phyloP scores from a whole-genome alignment of 2,113 vertebrate genomes.

The Lamprotornis superbus region DNA sequence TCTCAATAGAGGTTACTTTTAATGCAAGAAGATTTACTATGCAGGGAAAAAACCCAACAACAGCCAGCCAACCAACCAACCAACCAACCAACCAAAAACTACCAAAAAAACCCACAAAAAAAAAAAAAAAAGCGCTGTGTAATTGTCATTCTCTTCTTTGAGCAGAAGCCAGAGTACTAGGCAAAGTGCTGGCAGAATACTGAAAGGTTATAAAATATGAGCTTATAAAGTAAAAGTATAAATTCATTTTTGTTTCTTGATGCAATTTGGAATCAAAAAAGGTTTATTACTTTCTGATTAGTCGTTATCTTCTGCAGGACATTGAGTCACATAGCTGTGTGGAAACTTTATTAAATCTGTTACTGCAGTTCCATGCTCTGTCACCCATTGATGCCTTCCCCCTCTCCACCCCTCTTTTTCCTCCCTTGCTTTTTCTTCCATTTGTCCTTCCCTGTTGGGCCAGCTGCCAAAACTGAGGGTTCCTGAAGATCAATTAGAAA shows the following conservation, averaged over 20 bases:
- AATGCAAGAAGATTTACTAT: not conserved
- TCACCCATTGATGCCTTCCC: not conserved
- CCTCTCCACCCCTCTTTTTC: fast-evolving
- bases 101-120: not conserved
- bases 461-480: not conserved
- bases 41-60: not conserved
- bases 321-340: not conserved
- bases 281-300: not conserved
- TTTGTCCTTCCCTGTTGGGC: not conserved
- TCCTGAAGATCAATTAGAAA: not conserved
- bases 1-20: constrained; percentile 7
- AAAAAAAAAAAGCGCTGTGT: not conserved
- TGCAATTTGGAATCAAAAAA: not conserved
- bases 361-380: not conserved
- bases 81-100: not conserved
- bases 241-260: constrained; percentile 23
- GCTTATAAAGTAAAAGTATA: not conserved
- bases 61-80: not conserved
- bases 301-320: not conserved
- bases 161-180: constrained; percentile 3
- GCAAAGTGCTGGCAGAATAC: not conserved
- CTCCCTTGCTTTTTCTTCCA: not conserved
- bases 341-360: not conserved
- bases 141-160: constrained; percentile 9
- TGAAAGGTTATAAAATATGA: not conserved